Percentiles rank a stretch among this genome's conserved stretches.
Conservation (phyloP, 2,888 invertebrate species). For the Orthosia cruda region DNA sequence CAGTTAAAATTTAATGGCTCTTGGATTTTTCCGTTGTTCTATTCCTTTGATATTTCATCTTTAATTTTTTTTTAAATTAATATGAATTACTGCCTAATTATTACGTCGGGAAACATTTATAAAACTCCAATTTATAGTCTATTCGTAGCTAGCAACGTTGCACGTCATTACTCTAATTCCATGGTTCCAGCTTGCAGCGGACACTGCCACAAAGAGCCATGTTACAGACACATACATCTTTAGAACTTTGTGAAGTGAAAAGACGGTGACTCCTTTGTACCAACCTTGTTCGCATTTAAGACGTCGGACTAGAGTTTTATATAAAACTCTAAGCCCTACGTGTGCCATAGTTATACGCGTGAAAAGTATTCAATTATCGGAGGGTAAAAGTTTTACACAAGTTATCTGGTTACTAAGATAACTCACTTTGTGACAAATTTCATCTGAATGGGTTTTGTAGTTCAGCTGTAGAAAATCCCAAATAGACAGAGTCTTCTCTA, state of each 20-base stretch:
- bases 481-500: neutral
- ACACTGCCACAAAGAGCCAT: conserved; percentile 67
- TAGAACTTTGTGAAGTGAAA: conserved; percentile 70
- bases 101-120: neutral
- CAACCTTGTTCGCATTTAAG: conserved; percentile 37
- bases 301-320: neutral
- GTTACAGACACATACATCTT: conserved; percentile 66
- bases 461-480: neutral
- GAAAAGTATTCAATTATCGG: neutral
- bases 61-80: no score
- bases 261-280: conserved; percentile 68
- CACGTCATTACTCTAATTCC: conserved; percentile 15
- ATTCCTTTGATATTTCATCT: no score
- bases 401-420: neutral
- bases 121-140: neutral
- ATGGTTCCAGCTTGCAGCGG: conserved; percentile 1
- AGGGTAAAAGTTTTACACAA: neutral
- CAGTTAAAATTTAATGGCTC: neutral
- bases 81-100: no score
- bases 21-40: no score
- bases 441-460: neutral
- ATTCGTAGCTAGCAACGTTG: neutral
- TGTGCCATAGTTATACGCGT: no score
- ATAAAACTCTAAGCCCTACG: neutral
- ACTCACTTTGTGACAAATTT: neutral